Percentiles rank a stretch among this genome's conserved stretches.
Conservation (phyloP, 2,113 vertebrate species). For the Sarotherodon lohbergeri region DNA sequence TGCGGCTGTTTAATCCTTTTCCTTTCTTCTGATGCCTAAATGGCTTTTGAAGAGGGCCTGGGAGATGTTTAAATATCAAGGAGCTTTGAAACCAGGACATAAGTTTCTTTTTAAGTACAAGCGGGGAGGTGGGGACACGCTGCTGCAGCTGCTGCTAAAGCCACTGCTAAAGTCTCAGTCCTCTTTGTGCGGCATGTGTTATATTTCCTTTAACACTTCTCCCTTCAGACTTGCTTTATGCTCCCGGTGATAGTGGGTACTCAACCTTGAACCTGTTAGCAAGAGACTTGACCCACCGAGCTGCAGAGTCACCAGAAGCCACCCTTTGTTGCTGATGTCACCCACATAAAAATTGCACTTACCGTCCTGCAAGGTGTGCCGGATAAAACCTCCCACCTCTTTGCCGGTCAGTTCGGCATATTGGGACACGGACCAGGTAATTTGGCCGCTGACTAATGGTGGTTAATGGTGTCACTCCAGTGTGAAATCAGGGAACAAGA, state of each 20-base stretch:
- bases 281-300: neutral
- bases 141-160: constrained; percentile 2
- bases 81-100: constrained; percentile 29
- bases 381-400: neutral
- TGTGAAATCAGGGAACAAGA: neutral
- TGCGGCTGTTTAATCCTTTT: constrained; percentile 26
- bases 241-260: neutral
- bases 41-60: constrained; percentile 39
- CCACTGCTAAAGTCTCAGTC: neutral
- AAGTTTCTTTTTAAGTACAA: constrained; percentile 36
- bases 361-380: neutral
- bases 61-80: constrained; percentile 47
- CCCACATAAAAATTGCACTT: neutral
- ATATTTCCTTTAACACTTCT: neutral
- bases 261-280: neutral
- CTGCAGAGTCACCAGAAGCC: neutral
- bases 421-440: neutral
- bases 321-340: neutral
- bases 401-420: neutral
- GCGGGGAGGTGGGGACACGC: neutral
- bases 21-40: constrained; percentile 48
- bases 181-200: neutral
- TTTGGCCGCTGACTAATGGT: constrained; percentile 3
- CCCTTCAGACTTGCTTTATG: neutral
- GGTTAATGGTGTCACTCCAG: neutral